A percentile compares a stretch with the other conserved stretches of the same genome.
phyloP scores from a whole-genome alignment of 2,113 vertebrate species.

The Naja naja region DNA sequence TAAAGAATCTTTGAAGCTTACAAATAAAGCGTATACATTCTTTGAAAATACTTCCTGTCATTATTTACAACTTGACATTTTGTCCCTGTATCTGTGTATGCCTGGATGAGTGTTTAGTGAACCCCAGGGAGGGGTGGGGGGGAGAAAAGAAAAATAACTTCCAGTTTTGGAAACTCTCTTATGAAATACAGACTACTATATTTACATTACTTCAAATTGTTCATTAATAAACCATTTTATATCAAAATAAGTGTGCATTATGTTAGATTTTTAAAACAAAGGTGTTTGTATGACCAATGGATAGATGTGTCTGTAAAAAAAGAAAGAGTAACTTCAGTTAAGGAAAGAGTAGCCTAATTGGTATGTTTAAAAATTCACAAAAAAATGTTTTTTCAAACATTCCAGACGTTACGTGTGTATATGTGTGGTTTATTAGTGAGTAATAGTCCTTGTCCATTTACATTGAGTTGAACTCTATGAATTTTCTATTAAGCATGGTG shows the following conservation, averaged over 20 bases:
- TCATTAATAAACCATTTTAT: not conserved
- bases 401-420: not conserved
- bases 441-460: not conserved
- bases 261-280: not conserved
- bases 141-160: not conserved
- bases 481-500: not conserved
- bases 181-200: not conserved
- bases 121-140: not conserved
- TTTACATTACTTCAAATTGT: not conserved
- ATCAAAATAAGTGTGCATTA: not conserved
- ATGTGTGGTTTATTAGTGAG: not conserved
- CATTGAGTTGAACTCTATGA: not conserved
- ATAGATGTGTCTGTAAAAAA: not conserved
- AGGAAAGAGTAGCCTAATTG: not conserved
- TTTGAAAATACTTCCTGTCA: not conserved
- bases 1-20: not conserved
- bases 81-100: not conserved
- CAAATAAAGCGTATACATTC: conserved; percentile 7
- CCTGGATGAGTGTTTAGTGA: not conserved
- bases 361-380: not conserved
- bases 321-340: not conserved
- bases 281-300: not conserved
- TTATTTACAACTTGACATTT: not conserved
- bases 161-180: not conserved
- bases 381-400: not conserved